Base-by-base conservation (phyloP, 2,113 vertebrate species). In the Apeltes quadracus region DNA sequence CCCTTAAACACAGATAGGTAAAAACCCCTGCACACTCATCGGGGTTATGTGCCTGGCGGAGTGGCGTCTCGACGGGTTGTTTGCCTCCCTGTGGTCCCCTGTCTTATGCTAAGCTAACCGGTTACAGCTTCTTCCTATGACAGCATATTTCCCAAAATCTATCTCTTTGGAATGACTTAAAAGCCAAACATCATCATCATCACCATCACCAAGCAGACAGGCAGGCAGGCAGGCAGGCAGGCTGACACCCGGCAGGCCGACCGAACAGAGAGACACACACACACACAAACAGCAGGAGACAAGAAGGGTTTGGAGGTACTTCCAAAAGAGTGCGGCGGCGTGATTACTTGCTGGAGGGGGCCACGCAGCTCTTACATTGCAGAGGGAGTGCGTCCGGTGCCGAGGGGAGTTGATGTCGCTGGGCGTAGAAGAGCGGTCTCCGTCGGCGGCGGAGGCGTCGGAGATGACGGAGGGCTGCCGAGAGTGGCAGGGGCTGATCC, bases 361-460 rank as follows among this genome's bases (percentile, higher is more conserved):
- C 76, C 75, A 63, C 81, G 81, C 80, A 85, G 89, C 89, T 93
- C 98, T 99, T 95, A 98, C 98, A 61, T 99, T 99, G 95, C 98
- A 99, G 94, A 99, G 98, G 4, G 98, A 99, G 91, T 98, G 97
- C 0, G 98, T 98, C 94, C 97, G 93, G 85, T 99, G 98, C 68
- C 96, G 95, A 2, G 97, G 97, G 0, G 98, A 99, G 94, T 99
- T 99, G 94, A 99, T 97, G 94, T 99, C 97, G 0, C 97, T 98
- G 0, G 97, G 97, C 0, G 97, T 99, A 77, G 97, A 97, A 0
- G 96, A 98, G 48, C 97, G 93, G 91, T 98, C 97, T 0, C 96
- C 97, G 55, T 99, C 97, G 0, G 95, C 94, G 0, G 94, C 95
- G 0, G 97, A 98, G 1, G 96, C 96, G 0, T 98, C 97, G 0